A percentile compares a stretch with the other conserved stretches of the same genome.
Conservation (phyloP, 1,140 invertebrate species). For the Drosophila ficusphila region DNA sequence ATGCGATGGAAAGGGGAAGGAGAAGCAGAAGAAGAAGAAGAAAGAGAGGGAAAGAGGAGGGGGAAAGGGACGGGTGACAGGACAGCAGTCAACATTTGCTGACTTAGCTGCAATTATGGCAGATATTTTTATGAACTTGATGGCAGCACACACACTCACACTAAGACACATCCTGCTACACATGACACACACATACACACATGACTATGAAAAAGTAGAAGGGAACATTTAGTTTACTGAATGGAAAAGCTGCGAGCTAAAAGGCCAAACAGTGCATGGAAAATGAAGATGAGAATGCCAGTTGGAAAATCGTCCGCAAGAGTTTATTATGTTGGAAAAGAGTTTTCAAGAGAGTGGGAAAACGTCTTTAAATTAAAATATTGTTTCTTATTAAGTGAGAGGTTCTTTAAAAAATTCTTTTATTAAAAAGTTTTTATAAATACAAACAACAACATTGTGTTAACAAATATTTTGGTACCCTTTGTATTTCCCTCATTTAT, state of each 20-base stretch:
- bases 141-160: slow-evolving; percentile 35
- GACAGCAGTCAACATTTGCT: slow-evolving; percentile 54
- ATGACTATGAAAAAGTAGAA: not conserved
- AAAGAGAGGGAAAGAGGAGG: not conserved
- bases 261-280: slow-evolving; percentile 21
- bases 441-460: no score
- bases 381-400: not conserved
- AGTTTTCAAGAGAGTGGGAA: not conserved
- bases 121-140: slow-evolving; percentile 73
- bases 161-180: slow-evolving; percentile 17
- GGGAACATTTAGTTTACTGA: slow-evolving; percentile 6
- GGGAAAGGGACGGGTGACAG: not conserved
- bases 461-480: not conserved
- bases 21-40: no score
- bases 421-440: not conserved
- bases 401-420: not conserved
- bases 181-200: slow-evolving; percentile 12
- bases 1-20: not conserved
- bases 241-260: slow-evolving; percentile 1
- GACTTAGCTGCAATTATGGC: slow-evolving; percentile 64
- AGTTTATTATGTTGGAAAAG: not conserved
- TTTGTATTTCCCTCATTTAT: slow-evolving; percentile 21
- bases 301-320: not conserved
- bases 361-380: not conserved
- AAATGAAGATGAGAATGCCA: slow-evolving; percentile 29